phyloP scores from a whole-genome alignment of 2,888 invertebrate genomes.

The Seira musarum region DNA sequence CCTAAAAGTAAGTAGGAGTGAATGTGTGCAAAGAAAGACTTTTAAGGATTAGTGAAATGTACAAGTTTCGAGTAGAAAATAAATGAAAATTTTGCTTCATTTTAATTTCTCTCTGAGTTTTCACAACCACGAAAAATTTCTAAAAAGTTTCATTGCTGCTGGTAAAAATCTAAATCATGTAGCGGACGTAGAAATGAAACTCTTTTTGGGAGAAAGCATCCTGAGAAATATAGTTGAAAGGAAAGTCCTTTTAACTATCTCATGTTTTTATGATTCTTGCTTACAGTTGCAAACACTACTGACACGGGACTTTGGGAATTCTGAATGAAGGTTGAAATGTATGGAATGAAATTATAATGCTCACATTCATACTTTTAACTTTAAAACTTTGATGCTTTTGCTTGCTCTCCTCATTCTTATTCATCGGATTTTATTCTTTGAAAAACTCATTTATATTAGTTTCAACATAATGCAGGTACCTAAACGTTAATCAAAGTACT shows the following conservation, averaged over 20 bases:
- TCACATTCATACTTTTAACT: conserved; percentile 4
- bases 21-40: too few species aligned
- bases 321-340: conserved; percentile 34
- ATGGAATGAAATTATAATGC: conserved; percentile 16
- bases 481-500: background rate
- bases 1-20: too few species aligned
- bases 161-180: too few species aligned
- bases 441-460: background rate
- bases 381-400: background rate
- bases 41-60: too few species aligned
- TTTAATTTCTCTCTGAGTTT: too few species aligned
- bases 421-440: background rate
- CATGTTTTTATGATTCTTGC: conserved; percentile 23
- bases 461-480: background rate
- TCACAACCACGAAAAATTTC: too few species aligned
- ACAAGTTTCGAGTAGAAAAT: too few species aligned
- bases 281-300: conserved; percentile 16
- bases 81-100: too few species aligned
- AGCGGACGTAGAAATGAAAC: too few species aligned
- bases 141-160: too few species aligned
- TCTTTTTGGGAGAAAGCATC: conserved; percentile 16
- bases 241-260: background rate
- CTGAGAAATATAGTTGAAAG: conserved; percentile 38
- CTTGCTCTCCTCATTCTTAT: background rate
- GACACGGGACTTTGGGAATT: conserved; percentile 28